Conservation (phyloP, 2,888 invertebrate species). For the Allacma fusca region DNA sequence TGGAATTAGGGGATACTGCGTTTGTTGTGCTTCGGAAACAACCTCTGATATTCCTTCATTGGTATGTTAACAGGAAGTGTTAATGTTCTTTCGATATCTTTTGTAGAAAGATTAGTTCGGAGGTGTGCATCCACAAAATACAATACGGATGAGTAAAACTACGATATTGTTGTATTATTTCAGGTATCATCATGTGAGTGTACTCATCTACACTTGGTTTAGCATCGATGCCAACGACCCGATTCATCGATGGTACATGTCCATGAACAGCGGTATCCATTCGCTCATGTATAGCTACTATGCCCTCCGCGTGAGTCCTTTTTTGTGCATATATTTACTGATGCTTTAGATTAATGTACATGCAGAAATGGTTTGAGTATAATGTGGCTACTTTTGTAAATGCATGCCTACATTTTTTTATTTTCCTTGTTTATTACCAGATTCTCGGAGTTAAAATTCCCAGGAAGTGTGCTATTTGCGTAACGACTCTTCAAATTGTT, state of each 20-base stretch:
- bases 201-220: conserved; percentile 51
- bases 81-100: neutral
- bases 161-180: neutral
- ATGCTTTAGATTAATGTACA: no score
- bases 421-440: conserved; percentile 28
- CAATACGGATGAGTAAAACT: no score
- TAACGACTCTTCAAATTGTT: conserved; percentile 43
- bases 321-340: no score
- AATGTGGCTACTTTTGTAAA: no score
- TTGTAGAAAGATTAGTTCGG: no score
- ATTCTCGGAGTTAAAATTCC: conserved; percentile 44
- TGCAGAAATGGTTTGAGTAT: no score
- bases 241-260: conserved; percentile 52
- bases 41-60: conserved; percentile 88
- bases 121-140: no score
- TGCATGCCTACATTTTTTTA: neutral
- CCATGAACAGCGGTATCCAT: conserved; percentile 51
- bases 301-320: conserved; percentile 53
- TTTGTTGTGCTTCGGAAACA: conserved; percentile 93
- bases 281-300: conserved; percentile 48
- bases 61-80: conserved; percentile 31
- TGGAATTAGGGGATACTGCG: conserved; percentile 91
- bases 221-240: conserved; percentile 49
- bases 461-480: conserved; percentile 5
- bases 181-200: conserved; percentile 50